Evolutionary conservation across 2,888 invertebrate species (phyloP).

Genomic region (Lypha dubia): DNA sequence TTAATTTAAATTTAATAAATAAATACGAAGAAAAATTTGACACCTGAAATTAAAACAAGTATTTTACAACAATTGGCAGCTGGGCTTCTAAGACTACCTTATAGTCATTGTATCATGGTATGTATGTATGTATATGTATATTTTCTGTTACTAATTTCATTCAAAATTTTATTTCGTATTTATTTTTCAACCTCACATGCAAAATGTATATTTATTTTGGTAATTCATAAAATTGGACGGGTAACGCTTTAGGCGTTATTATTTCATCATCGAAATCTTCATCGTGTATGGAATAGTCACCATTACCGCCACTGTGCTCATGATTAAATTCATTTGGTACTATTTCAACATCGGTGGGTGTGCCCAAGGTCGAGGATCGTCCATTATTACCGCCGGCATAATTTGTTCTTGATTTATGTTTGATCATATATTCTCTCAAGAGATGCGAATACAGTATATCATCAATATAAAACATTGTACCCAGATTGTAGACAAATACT

Average conservation of each 20-base stretch:
- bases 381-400: constrained; percentile 76
- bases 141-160: constrained; percentile 35
- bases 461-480: constrained; percentile 87
- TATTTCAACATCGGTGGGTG: constrained; percentile 82
- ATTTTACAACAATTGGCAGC: no score
- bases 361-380: constrained; percentile 74
- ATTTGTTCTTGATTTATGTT: constrained; percentile 78
- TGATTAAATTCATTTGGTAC: constrained; percentile 82
- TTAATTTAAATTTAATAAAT: no score
- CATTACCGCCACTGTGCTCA: constrained; percentile 79
- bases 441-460: constrained; percentile 85
- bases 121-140: no score
- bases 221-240: constrained; percentile 82
- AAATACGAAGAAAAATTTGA: no score
- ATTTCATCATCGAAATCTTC: constrained; percentile 83
- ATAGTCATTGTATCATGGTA: no score
- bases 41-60: no score
- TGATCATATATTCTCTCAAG: constrained; percentile 80
- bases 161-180: constrained; percentile 18
- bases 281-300: constrained; percentile 80
- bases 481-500: constrained; percentile 87
- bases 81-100: no score
- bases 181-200: neutral
- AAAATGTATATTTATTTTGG: constrained; percentile 79
- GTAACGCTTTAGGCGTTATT: constrained; percentile 83